phyloP scores from a whole-genome alignment of 2,113 vertebrate genomes.

The Corythornis vintsioides region DNA sequence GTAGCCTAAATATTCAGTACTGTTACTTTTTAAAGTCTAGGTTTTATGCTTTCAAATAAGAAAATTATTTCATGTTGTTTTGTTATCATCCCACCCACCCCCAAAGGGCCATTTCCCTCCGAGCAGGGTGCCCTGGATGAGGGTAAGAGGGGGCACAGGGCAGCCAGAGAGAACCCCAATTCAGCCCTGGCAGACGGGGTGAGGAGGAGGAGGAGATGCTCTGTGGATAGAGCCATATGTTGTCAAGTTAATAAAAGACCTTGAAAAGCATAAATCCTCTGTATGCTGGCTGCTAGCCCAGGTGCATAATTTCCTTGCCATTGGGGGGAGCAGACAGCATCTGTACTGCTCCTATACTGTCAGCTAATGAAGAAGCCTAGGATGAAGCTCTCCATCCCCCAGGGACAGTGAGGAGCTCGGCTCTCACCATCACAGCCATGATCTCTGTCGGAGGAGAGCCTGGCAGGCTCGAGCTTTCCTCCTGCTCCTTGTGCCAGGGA shows the following conservation, averaged over 20 bases:
- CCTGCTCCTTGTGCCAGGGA: accelerated
- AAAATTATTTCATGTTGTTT: accelerated
- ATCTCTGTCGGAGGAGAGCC: not conserved
- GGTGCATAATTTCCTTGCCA: constrained; percentile 36
- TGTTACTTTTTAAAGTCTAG: not conserved
- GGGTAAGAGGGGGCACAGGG: not conserved
- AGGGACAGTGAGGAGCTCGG: accelerated
- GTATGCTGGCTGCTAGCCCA: constrained; percentile 52
- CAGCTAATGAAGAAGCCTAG: not conserved
- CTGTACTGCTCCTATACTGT: not conserved
- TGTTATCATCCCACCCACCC: not conserved
- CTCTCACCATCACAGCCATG: accelerated
- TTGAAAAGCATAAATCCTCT: constrained; percentile 57
- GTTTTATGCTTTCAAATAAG: not conserved
- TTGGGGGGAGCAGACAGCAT: constrained; percentile 18
- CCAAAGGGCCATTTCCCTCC: not conserved
- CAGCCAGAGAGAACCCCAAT: not conserved
- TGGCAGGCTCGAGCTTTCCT: not conserved
- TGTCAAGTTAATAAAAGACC: constrained; percentile 65
- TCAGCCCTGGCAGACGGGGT: not conserved
- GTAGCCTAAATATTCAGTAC: not conserved
- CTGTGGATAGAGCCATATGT: constrained; percentile 55
- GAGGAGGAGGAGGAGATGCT: not conserved
- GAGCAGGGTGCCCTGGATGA: not conserved
- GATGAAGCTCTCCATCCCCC: not conserved